Base-by-base conservation (phyloP, 2,888 invertebrate genomes). In the Tetragnatha montana region DNA sequence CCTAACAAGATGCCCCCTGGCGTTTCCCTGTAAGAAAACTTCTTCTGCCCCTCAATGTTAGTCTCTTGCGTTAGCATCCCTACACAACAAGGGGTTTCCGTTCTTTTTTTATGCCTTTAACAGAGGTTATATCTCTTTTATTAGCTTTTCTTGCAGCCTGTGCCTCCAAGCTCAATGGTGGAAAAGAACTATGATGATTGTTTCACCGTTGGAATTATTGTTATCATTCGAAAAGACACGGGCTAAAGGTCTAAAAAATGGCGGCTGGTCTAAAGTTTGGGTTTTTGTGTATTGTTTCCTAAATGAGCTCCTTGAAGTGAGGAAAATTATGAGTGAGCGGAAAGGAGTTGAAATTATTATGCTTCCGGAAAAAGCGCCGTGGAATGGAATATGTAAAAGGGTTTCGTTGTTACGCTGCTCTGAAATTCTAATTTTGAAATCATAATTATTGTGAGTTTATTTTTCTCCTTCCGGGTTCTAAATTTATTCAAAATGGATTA, bases 1-100 rank as follows among this genome's bases (percentile, higher is more conserved):
- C 51, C 47, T 74, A 80, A 80, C 68, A 82, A 73, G 73, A 74
- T 60, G 19, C 80, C 86, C 86, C 19, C 60, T 73, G 86, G 86
- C 86, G 60, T 22, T 83, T 83, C 78, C 12, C 21, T 60, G 78
- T 47, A 81, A 70, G 19, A 73, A 71, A 71, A 81, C 60, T 83
- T 51, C 22, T 60, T 35, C 49, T 60, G n/a, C 22, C 47, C 81
- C 47, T 17, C 35, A 22, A 75, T 83, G 83, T 83, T 83, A 74
- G 8, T 60, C 47, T 47, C 75, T 14, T 4, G 19, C 49, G 75
- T 75, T 81, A 47, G 70, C 70, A 70, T 81, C 73, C 12, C 70
- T 70, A 70, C 35, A 35, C 80, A 49, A 35, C 70, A 19, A 47
- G 68, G 47, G 80, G 6, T 69, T 70, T 60, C 60, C 49, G n/a